Evolutionary conservation across 2,113 vertebrate genomes (phyloP).

Genomic region (Rhagologus leucostigma): DNA sequence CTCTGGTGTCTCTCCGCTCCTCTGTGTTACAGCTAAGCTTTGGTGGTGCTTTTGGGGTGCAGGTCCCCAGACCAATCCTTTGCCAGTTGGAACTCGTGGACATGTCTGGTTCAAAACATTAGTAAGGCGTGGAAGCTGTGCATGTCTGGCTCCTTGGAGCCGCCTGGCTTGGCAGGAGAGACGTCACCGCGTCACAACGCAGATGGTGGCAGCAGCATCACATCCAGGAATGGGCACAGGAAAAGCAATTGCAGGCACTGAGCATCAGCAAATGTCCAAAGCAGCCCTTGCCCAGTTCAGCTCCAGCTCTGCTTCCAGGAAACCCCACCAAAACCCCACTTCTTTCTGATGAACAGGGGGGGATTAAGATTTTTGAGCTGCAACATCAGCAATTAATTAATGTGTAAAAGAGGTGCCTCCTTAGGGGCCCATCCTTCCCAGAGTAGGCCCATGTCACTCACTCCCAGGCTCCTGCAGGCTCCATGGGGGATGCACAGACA

Average conservation of each 20-base stretch:
- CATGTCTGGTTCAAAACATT: neutral
- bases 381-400: neutral
- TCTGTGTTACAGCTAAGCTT: neutral
- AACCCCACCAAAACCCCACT: neutral
- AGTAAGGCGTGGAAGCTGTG: neutral
- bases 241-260: neutral
- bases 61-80: neutral
- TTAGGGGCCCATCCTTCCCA: neutral
- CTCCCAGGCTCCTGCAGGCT: neutral
- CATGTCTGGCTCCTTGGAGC: neutral
- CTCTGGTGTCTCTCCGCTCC: fast-evolving
- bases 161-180: neutral
- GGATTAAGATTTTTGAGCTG: neutral
- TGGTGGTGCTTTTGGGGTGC: neutral
- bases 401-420: neutral
- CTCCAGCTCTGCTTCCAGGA: neutral
- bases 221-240: neutral
- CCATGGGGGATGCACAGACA: fast-evolving
- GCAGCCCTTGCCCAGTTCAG: neutral
- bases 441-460: neutral
- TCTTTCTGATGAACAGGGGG: neutral
- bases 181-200: fast-evolving
- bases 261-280: neutral
- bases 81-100: neutral
- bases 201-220: neutral